These are phyloP conservation scores for Barypeithes pellucidus DNA, from an alignment of 2,888 invertebrate species.

Conservation along the genomic window DNA sequence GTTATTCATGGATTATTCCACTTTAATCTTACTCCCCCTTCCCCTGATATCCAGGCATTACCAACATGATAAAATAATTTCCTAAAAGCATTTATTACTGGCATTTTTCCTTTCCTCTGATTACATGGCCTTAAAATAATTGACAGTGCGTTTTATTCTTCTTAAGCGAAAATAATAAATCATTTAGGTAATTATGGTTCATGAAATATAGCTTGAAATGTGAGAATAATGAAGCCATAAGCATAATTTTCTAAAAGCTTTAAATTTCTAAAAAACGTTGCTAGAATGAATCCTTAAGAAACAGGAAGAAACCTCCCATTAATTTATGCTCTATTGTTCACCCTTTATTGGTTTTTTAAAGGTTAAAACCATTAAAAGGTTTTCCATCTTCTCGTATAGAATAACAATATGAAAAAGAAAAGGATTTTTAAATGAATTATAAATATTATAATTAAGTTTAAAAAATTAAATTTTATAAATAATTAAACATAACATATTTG, in stretches of 20 bases:
- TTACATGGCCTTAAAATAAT: background rate
- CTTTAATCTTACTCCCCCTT: too few species aligned
- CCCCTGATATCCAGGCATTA: too few species aligned
- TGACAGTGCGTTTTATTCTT: background rate
- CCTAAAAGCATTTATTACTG: too few species aligned
- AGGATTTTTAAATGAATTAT: too few species aligned
- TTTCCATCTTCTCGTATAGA: background rate
- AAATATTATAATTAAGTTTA: too few species aligned
- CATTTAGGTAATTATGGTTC: background rate
- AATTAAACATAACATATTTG: too few species aligned
- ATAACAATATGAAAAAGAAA: too few species aligned
- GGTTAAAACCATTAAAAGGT: background rate
- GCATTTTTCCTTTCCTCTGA: background rate
- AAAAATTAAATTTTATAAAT: too few species aligned
- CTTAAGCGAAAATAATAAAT: background rate
- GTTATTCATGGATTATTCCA: too few species aligned
- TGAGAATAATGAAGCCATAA: slow-evolving; percentile 9
- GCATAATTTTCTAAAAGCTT: slow-evolving; percentile 8
- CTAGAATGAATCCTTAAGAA: slow-evolving; percentile 6
- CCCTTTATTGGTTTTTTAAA: background rate
- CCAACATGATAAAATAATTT: too few species aligned
- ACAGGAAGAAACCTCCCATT: slow-evolving; percentile 1
- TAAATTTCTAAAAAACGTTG: background rate
- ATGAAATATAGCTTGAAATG: slow-evolving; percentile 2
- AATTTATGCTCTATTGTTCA: background rate